Percentiles rank a stretch among this genome's conserved stretches.
These are phyloP conservation scores for Euclidia mi DNA, from an alignment of 2,888 invertebrate species.

Conservation along the genomic window DNA sequence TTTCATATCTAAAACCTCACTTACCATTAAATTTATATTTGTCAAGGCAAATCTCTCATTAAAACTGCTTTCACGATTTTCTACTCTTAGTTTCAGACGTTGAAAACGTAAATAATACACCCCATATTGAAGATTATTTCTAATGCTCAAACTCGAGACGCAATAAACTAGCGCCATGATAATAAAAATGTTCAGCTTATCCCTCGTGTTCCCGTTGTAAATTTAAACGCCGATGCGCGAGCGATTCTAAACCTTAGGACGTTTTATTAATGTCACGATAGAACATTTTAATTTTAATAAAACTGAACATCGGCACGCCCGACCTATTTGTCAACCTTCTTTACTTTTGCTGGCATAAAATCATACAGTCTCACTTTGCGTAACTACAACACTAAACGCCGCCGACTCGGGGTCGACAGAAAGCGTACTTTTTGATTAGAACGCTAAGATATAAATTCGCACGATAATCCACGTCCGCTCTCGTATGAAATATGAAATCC, in stretches of 20 bases:
- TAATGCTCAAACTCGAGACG: constrained; percentile 83
- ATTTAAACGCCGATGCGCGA: constrained; percentile 70
- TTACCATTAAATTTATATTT: constrained; percentile 41
- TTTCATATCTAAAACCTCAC: constrained; percentile 52
- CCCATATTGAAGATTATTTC: constrained; percentile 81
- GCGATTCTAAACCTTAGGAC: constrained; percentile 80
- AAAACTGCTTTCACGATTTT: constrained; percentile 59
- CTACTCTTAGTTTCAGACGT: constrained; percentile 56
- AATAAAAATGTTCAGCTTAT: constrained; percentile 87
- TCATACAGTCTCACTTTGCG: constrained; percentile 85
- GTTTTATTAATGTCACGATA: constrained; percentile 85
- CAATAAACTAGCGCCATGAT: constrained; percentile 86
- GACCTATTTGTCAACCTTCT: constrained; percentile 90
- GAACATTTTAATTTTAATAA: constrained; percentile 89
- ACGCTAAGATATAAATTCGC: constrained; percentile 85
- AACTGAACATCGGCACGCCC: constrained; percentile 88
- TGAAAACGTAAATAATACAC: constrained; percentile 70
- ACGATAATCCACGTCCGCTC: constrained; percentile 77
- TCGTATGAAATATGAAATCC: constrained; percentile 83
- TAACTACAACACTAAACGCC: constrained; percentile 73
- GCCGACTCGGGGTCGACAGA: constrained; percentile 67
- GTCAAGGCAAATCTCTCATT: constrained; percentile 46
- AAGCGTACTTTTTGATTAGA: constrained; percentile 82
- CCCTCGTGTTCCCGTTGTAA: constrained; percentile 81
- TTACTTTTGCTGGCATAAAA: constrained; percentile 88